A percentile compares a stretch with the other conserved stretches of the same genome.
phyloP scores from a whole-genome alignment of 2,113 vertebrate genomes.

The Callionymus lyra region DNA sequence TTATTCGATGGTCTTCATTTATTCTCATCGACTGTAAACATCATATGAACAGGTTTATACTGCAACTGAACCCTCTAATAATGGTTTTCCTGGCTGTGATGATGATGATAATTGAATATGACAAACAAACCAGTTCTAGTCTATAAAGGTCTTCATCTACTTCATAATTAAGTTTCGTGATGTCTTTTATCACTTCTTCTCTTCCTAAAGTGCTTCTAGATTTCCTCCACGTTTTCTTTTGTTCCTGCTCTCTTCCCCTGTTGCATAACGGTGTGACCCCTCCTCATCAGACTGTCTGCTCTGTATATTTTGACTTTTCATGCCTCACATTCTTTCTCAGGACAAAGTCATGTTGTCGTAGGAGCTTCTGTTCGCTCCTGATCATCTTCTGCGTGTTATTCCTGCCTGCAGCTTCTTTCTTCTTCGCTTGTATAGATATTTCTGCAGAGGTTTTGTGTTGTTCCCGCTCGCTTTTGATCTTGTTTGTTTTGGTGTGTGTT shows the following conservation, averaged over 20 bases:
- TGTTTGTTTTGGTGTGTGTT: conserved; percentile 4
- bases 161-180: too few relatives aligned
- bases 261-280: conserved; percentile 33
- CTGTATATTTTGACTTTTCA: conserved; percentile 25
- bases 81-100: too few relatives aligned
- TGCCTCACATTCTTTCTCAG: conserved; percentile 22
- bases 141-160: too few relatives aligned
- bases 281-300: conserved; percentile 5
- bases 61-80: too few relatives aligned
- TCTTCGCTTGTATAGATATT: neutral
- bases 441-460: conserved; percentile 5
- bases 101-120: too few relatives aligned
- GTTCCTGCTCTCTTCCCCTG: conserved; percentile 8
- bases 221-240: conserved; percentile 16
- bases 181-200: neutral
- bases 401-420: conserved; percentile 6
- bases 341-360: conserved; percentile 15
- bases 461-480: conserved; percentile 20
- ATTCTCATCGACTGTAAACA: too few relatives aligned
- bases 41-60: too few relatives aligned
- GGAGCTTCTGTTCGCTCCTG: conserved; percentile 6
- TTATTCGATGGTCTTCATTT: too few relatives aligned
- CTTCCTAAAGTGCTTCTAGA: neutral
- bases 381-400: neutral
- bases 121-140: too few relatives aligned